phyloP scores from a whole-genome alignment of 1,140 invertebrate species.

The Aphelinus atriplicis region DNA sequence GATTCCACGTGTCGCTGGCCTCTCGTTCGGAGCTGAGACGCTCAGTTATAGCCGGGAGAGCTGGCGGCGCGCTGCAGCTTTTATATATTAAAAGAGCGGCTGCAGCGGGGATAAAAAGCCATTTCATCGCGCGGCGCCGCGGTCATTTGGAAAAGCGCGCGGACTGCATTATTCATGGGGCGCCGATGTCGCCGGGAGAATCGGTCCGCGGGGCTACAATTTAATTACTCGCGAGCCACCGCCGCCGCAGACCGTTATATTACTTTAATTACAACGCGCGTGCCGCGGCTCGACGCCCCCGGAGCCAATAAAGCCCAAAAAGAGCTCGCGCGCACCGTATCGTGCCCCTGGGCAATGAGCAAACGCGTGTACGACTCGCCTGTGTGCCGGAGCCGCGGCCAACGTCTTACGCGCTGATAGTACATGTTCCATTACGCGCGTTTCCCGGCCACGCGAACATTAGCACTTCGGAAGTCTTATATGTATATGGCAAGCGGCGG shows the following conservation, averaged over 20 bases:
- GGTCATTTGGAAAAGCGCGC: slow-evolving; percentile 11
- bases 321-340: not conserved
- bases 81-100: not conserved
- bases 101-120: slow-evolving; percentile 17
- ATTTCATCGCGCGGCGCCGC: slow-evolving; percentile 8
- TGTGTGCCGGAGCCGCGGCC: too few relatives aligned
- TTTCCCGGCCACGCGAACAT: too few relatives aligned
- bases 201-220: slow-evolving; percentile 16
- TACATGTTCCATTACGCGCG: too few relatives aligned
- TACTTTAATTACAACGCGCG: slow-evolving; percentile 9
- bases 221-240: slow-evolving; percentile 22
- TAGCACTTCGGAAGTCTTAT: too few relatives aligned
- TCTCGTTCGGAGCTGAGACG: too few relatives aligned
- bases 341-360: too few relatives aligned
- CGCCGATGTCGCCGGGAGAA: slow-evolving; percentile 13
- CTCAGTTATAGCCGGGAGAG: too few relatives aligned
- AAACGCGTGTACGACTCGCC: too few relatives aligned
- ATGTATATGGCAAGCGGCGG: too few relatives aligned
- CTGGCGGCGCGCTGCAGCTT: too few relatives aligned
- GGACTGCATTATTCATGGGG: slow-evolving; percentile 38
- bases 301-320: not conserved
- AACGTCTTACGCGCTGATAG: too few relatives aligned
- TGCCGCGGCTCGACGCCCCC: not conserved
- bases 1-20: slow-evolving; percentile 17
- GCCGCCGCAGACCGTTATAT: not conserved